Evolutionary conservation across 2,888 invertebrate species (phyloP), one percentile per base, ranked within the genome.

Genomic region (Limnephilus auricula): DNA sequence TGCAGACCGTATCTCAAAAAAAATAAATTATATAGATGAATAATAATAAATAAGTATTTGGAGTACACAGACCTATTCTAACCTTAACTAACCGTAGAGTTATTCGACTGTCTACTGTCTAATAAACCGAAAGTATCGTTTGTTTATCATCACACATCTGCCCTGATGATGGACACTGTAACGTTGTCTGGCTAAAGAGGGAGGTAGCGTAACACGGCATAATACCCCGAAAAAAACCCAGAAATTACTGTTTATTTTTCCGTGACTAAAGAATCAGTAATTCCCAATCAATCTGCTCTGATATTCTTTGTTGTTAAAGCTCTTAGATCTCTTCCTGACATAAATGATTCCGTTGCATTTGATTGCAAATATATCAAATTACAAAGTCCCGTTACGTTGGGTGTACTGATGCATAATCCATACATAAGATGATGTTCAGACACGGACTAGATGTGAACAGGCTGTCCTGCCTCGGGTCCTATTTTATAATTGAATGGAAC

Each of bases 321-420:
- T 82, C 15, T 82, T 18, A 31, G 31, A 32, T 32, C 13, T 34
- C 32, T 82, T 32, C 82, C 82, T 82, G 32, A 13, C 32, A 15
- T 82, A 32, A 82, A 82, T 82, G 32, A 84, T 84, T 84, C 37
- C 37, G 12, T 1, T 65, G 87, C 65, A 32, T 78, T 87, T 65
- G 13, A 18, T 37, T 32, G 87, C 78, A 87, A 87, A 88, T 34
- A 32, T 78, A 32, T 34, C 25, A 37, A 88, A 88, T 88, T 88
- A 88, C 78, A n/a, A 40, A 37, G 13, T 30, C 34, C 87, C 87
- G 87, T 87, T 87, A 65, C 34, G 34, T 32, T 78, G 50, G 87
- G 31, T 65, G 25, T 25, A 78, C 37, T 78, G 32, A 65, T 13
- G 32, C 32, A 34, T 65, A 32, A 87, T 78, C 65, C 32, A 65